These are phyloP conservation scores for Micromys minutus DNA, from an alignment of 2,113 vertebrate genomes.

Conservation along the genomic window DNA sequence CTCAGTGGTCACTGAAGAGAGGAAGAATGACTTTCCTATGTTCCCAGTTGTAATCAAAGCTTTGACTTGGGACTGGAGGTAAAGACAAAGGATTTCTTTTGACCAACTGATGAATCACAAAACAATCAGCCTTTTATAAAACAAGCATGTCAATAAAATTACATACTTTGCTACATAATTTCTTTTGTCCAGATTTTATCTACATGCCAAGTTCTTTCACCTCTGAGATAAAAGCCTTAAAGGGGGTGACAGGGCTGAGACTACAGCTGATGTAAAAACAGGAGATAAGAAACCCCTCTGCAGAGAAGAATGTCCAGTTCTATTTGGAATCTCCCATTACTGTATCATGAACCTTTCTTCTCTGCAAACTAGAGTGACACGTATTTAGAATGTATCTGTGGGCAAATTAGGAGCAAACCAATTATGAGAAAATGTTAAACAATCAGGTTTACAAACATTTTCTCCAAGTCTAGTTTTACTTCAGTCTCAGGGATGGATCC, in stretches of 20 bases:
- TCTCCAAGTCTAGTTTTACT: neutral
- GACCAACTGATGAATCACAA: slow-evolving; percentile 65
- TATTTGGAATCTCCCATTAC: neutral
- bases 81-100: neutral
- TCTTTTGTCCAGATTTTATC: neutral
- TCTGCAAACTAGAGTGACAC: neutral
- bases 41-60: slow-evolving; percentile 36
- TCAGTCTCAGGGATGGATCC: neutral
- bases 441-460: neutral
- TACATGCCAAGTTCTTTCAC: neutral
- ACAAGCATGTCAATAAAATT: slow-evolving; percentile 41
- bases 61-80: neutral
- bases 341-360: neutral
- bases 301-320: neutral
- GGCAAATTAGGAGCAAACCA: neutral
- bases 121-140: slow-evolving; percentile 59
- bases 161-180: neutral
- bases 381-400: neutral
- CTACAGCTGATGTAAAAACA: neutral
- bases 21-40: slow-evolving; percentile 44
- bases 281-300: neutral
- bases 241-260: neutral
- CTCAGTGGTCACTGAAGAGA: slow-evolving; percentile 39
- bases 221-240: neutral
- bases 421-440: neutral